Evolutionary conservation across 1,140 invertebrate species (phyloP).

Genomic region (Doryteuthis pealeii): DNA sequence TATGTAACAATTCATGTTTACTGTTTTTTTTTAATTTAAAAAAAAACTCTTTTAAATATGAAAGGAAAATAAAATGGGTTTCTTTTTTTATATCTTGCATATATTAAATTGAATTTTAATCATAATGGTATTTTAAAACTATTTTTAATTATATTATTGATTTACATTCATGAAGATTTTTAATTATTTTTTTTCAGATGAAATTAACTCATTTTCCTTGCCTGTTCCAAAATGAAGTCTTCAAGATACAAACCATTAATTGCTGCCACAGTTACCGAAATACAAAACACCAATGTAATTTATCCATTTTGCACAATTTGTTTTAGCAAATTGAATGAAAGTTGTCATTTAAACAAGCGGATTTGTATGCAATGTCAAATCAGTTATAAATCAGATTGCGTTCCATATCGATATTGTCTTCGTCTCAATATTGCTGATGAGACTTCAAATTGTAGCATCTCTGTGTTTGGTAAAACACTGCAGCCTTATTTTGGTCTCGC

Average conservation of each 20-base stretch:
- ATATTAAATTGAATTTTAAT: too few species aligned
- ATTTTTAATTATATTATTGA: too few species aligned
- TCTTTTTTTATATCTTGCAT: too few species aligned
- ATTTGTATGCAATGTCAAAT: not conserved
- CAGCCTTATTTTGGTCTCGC: not conserved
- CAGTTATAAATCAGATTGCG: not conserved
- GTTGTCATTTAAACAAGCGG: not conserved
- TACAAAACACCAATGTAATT: not conserved
- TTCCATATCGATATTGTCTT: not conserved
- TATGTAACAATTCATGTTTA: too few species aligned
- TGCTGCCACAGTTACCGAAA: not conserved
- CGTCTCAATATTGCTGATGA: not conserved
- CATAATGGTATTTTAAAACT: too few species aligned
- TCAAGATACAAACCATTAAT: not conserved
- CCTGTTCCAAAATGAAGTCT: not conserved
- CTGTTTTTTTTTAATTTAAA: too few species aligned
- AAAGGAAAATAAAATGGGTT: too few species aligned
- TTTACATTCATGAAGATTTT: too few species aligned
- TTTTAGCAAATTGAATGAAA: not conserved
- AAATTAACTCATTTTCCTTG: too few species aligned
- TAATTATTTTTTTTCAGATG: too few species aligned
- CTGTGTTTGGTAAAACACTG: not conserved
- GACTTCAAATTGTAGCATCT: not conserved
- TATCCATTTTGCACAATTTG: not conserved
- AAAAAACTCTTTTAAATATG: too few species aligned